Evolutionary conservation across 2,797 vertebrate genomes (phyloP).

Genomic region (Sebastes alutus): DNA sequence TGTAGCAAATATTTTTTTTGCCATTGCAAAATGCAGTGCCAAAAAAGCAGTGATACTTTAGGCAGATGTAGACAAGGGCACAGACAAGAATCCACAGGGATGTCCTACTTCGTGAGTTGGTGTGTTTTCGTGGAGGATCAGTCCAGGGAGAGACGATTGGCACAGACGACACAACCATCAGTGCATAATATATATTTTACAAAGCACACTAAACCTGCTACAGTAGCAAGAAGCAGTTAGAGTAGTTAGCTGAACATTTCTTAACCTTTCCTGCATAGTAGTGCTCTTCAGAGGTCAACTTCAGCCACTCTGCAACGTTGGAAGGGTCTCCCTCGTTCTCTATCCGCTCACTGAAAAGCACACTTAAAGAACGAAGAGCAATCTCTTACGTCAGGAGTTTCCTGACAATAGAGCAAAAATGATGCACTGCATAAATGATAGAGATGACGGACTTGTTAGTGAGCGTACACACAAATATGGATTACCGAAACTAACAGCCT

Average conservation of each 20-base stretch:
- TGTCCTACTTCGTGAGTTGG: conserved; percentile 20
- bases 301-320: conserved; percentile 7
- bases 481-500: conserved; percentile 6
- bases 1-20: conserved; percentile 44
- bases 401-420: neutral
- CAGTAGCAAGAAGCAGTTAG: conserved; percentile 20
- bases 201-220: conserved; percentile 63
- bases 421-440: neutral
- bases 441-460: neutral
- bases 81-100: conserved; percentile 5
- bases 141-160: conserved; percentile 17
- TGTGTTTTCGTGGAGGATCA: conserved; percentile 5
- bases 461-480: neutral
- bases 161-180: conserved; percentile 24
- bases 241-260: conserved; percentile 38
- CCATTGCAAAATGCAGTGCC: conserved; percentile 5
- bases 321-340: conserved; percentile 37
- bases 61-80: conserved; percentile 15
- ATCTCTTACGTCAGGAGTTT: neutral
- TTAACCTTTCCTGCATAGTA: neutral
- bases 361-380: conserved; percentile 27
- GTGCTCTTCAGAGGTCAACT: conserved; percentile 25
- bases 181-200: conserved; percentile 27
- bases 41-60: neutral
- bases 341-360: conserved; percentile 62